Base-by-base conservation (phyloP, 2,888 invertebrate species). In the Orthonychiurus folsomi region DNA sequence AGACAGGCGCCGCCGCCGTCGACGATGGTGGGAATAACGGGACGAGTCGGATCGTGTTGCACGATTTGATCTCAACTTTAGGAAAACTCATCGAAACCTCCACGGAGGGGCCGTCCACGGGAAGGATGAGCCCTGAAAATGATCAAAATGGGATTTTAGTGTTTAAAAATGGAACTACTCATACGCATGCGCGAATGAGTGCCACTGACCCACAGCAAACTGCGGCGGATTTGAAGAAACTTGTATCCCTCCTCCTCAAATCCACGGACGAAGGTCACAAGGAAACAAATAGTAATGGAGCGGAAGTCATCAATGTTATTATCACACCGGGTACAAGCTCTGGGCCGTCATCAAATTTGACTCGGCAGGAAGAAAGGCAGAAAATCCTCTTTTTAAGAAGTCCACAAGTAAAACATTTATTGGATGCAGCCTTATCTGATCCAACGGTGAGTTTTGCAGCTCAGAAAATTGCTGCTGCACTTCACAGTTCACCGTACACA, bases 271-370 rank as follows among this genome's bases (percentile, higher is more conserved):
- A 69, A 56, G 26, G 27, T 18, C 18, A 37, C 2, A 26, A 21
- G 27, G 58, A 48, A n/a, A 23, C 27, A 50, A 60, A 56, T 60
- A 66, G 63, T 58, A 62, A 56, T 63, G 70, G 70, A 20, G 64
- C 73, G 50, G 67, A 70, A 66, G 63, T 73, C 56, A 69, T 73
- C 48, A 73, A 73, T 60, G 69, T 73, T 61, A 63, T 71, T 47
- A 67, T 73, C 50, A 65, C 67, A n/a, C 73, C 73, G 3, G 66
- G 68, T 60, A 61, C 62, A 50, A 66, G 47, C 37, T 52, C 27
- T 61, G 23, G 27, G 20, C 28, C 23, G 15, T 23, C n/a, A 21
- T 47, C 2, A 59, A 50, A 50, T 27, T 54, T 59, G 55, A 61
- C 15, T 50, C 52, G 52, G 20, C 20, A 52, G 20, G 27, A 63